Percentiles rank a stretch among this genome's conserved stretches.
These are phyloP conservation scores for Papilio dardanus DNA, from an alignment of 1,140 invertebrate species.

Conservation along the genomic window DNA sequence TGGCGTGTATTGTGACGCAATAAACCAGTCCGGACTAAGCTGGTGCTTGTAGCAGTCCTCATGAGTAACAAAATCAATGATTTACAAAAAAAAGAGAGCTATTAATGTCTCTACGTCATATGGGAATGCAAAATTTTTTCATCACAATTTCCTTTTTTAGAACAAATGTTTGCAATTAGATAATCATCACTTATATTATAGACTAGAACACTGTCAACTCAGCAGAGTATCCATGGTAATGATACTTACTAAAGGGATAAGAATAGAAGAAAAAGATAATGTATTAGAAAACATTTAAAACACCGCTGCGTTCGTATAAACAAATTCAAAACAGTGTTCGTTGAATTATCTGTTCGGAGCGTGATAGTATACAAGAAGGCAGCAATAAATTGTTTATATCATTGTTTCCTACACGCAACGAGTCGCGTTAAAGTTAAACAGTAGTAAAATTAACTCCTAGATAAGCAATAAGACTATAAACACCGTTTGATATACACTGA, in stretches of 20 bases:
- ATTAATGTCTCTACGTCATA: not conserved
- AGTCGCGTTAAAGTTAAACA: slow-evolving; percentile 36
- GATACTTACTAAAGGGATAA: not conserved
- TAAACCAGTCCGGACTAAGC: slow-evolving; percentile 7
- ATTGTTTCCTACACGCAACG: slow-evolving; percentile 38
- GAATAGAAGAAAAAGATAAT: not conserved
- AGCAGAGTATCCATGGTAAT: not conserved
- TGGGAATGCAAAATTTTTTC: not conserved
- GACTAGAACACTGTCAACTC: not conserved
- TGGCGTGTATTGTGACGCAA: slow-evolving; percentile 3
- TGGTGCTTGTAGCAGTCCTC: not conserved
- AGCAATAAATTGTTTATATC: slow-evolving; percentile 37
- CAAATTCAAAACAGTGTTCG: slow-evolving; percentile 17
- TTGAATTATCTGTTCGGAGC: slow-evolving; percentile 18
- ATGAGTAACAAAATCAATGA: not conserved
- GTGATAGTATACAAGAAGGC: slow-evolving; percentile 27
- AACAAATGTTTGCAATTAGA: not conserved
- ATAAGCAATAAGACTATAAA: slow-evolving; percentile 38
- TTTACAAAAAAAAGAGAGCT: not conserved
- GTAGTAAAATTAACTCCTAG: slow-evolving; percentile 39
- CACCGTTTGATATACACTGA: slow-evolving; percentile 32
- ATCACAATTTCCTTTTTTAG: not conserved
- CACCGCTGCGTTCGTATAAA: not conserved
- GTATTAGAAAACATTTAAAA: not conserved
- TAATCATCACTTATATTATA: not conserved